Evolutionary conservation across 2,797 vertebrate species (phyloP).

Genomic region (Sebastes diaconus): DNA sequence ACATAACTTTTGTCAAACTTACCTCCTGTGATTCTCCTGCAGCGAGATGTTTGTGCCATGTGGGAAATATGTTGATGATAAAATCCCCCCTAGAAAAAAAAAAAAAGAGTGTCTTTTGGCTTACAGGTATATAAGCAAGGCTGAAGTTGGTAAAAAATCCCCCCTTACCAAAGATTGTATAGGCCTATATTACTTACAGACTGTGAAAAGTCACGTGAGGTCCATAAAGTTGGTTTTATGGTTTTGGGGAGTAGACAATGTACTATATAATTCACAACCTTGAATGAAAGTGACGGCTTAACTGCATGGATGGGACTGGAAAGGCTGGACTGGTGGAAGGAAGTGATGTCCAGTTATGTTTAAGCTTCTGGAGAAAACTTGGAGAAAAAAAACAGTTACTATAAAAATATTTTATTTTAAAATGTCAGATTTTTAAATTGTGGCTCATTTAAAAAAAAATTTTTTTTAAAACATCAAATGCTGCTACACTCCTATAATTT

Average conservation of each 20-base stretch:
- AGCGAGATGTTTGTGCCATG: conserved; percentile 29
- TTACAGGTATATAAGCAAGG: conserved; percentile 68
- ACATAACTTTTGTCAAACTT: conserved; percentile 54
- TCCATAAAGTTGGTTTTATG: conserved; percentile 99
- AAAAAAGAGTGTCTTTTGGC: conserved; percentile 34
- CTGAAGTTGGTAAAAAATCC: conserved; percentile 78
- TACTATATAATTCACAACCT: conserved; percentile 99
- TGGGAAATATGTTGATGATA: conserved; percentile 26
- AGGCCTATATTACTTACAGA: conserved; percentile 99
- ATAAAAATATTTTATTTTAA: not conserved
- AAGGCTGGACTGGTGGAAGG: conserved; percentile 78
- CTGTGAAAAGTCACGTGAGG: conserved; percentile 99
- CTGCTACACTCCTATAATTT: not conserved
- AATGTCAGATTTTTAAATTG: not conserved
- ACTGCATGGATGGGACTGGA: conserved; percentile 92
- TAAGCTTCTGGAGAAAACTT: conserved; percentile 18
- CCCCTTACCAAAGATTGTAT: conserved; percentile 83
- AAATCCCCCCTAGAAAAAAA: conserved; percentile 25
- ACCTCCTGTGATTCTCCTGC: conserved; percentile 59
- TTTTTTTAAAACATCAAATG: not conserved
- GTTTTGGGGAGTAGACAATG: conserved; percentile 99
- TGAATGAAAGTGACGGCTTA: conserved; percentile 99
- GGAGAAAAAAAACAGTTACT: not conserved
- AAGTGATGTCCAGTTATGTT: conserved; percentile 61
- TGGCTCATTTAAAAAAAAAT: not conserved